These are phyloP conservation scores for Dromas ardeola DNA, from an alignment of 2,113 vertebrate species.

Conservation along the genomic window DNA sequence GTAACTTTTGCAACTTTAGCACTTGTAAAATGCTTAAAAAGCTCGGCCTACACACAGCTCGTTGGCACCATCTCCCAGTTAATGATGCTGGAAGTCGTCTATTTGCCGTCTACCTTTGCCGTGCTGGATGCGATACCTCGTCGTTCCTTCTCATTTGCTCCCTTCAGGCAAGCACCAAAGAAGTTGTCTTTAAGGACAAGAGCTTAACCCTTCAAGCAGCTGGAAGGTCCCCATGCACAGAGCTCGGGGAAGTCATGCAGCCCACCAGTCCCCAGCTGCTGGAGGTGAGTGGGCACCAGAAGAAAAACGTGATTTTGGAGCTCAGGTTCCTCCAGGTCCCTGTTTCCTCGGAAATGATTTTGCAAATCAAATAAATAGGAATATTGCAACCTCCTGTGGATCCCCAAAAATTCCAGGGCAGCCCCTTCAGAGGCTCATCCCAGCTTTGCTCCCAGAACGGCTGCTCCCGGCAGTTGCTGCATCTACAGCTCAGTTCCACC, in stretches of 20 bases:
- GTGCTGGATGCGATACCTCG: not conserved
- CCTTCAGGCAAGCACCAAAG: not conserved
- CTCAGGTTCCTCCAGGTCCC: not conserved
- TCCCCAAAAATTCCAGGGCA: not conserved
- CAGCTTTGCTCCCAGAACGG: not conserved
- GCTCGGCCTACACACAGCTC: not conserved
- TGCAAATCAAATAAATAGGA: not conserved
- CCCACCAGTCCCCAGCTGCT: accelerated
- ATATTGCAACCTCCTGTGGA: not conserved
- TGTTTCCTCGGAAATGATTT: not conserved
- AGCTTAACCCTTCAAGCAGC: not conserved
- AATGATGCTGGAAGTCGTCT: not conserved
- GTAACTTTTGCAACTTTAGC: not conserved
- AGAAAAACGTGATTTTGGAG: not conserved
- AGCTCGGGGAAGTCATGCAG: accelerated
- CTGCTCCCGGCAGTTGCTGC: not conserved
- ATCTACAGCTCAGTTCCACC: not conserved
- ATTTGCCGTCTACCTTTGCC: not conserved
- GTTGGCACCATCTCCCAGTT: not conserved
- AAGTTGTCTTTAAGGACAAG: not conserved
- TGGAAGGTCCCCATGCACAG: not conserved
- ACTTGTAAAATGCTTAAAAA: not conserved
- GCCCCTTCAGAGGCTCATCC: not conserved
- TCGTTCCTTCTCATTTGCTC: not conserved
- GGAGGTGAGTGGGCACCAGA: not conserved